These are phyloP conservation scores for Pteronura brasiliensis DNA, from an alignment of 2,113 vertebrate genomes.

Conservation along the genomic window DNA sequence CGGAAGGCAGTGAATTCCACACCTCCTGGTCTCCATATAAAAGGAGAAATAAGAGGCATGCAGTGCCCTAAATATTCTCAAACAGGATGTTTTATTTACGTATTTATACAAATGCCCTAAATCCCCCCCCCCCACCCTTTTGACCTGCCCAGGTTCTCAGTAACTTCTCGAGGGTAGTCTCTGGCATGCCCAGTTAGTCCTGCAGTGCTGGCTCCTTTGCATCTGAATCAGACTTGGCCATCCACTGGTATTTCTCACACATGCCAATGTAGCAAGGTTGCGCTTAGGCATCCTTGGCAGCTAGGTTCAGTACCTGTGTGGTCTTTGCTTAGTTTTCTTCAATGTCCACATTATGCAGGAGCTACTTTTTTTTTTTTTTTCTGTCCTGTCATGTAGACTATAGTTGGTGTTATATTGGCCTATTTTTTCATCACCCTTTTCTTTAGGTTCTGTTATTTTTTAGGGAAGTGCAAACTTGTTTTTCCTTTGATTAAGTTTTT, in stretches of 20 bases:
- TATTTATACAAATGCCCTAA: not conserved
- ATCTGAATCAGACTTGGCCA: not conserved
- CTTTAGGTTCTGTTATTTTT: not conserved
- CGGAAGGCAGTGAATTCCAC: not conserved
- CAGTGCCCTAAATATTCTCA: not conserved
- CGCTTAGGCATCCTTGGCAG: not conserved
- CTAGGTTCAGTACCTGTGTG: not conserved
- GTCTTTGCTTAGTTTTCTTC: not conserved
- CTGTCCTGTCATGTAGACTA: not conserved
- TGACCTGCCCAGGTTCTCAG: not conserved
- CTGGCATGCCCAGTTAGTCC: not conserved
- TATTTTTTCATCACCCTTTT: not conserved
- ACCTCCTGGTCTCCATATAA: not conserved
- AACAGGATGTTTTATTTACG: rapidly evolving
- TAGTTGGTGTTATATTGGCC: not conserved
- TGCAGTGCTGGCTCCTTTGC: not conserved
- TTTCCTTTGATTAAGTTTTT: not conserved
- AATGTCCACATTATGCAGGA: not conserved
- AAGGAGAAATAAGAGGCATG: not conserved
- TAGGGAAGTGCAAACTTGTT: not conserved
- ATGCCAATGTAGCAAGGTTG: rapidly evolving
- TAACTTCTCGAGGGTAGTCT: not conserved
- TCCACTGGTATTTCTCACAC: not conserved
- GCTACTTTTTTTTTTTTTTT: not conserved
- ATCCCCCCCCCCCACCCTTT: not conserved